These are phyloP conservation scores for Phyllostomus hastatus DNA, from an alignment of 2,113 vertebrate species.

Conservation along the genomic window DNA sequence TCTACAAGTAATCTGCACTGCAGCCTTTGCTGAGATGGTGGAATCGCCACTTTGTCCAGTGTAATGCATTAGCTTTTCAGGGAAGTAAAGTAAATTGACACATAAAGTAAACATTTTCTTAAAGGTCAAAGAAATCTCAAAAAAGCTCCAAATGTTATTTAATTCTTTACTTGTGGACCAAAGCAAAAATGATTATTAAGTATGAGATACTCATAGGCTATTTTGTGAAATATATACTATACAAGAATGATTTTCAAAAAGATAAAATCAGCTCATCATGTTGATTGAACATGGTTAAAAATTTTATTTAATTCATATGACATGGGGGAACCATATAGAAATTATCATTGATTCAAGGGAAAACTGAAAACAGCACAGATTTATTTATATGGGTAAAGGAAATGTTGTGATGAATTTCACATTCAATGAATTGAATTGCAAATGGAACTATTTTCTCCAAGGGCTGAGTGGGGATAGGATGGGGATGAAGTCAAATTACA, in stretches of 20 bases:
- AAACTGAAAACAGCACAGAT: not conserved
- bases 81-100: not conserved
- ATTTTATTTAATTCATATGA: not conserved
- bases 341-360: not conserved
- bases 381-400: not conserved
- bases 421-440: not conserved
- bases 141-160: not conserved
- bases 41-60: not conserved
- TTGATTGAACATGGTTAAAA: not conserved
- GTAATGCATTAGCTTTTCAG: not conserved
- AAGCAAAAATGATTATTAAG: not conserved
- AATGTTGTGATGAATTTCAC: not conserved
- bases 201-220: not conserved
- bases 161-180: not conserved
- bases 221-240: not conserved
- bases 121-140: not conserved
- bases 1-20: not conserved
- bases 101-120: not conserved
- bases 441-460: not conserved
- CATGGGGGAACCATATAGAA: not conserved
- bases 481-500: not conserved
- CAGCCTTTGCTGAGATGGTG: not conserved
- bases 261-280: not conserved
- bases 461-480: accelerated
- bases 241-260: not conserved